Evolutionary conservation across 1,140 invertebrate genomes (phyloP).

Genomic region (Drosophila arawakana): DNA sequence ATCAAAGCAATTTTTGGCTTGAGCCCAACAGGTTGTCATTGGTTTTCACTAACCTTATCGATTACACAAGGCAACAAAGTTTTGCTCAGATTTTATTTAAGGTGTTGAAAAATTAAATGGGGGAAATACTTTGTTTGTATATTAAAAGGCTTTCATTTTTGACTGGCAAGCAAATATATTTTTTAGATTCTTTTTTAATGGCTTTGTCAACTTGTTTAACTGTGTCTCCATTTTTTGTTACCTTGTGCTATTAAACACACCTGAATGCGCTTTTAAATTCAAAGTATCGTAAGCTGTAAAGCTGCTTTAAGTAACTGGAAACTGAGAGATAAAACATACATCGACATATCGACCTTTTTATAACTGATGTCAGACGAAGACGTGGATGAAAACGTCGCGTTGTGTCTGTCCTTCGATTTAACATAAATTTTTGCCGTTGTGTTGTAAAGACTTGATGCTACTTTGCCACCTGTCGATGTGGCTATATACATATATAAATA

Average conservation of each 20-base stretch:
- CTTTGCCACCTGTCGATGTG: conserved; percentile 47
- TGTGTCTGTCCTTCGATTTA: conserved; percentile 69
- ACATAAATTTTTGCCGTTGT: conserved; percentile 68
- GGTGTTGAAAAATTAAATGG: too few species aligned
- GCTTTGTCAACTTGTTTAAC: neutral
- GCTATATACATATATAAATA: neutral
- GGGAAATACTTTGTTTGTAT: too few species aligned
- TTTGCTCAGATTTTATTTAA: too few species aligned
- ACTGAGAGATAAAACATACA: conserved; percentile 58
- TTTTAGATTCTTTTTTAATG: neutral
- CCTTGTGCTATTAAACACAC: conserved; percentile 51
- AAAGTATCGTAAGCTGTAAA: conserved; percentile 35
- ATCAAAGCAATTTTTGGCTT: conserved; percentile 58
- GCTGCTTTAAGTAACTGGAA: conserved; percentile 67
- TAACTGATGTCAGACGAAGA: conserved; percentile 61
- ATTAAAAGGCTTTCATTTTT: too few species aligned
- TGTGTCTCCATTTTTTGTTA: conserved; percentile 22
- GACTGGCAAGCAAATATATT: too few species aligned
- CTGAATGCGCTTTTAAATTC: conserved; percentile 53
- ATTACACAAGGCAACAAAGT: conserved; percentile 39
- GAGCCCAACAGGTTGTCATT: conserved; percentile 71
- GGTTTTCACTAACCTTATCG: conserved; percentile 53
- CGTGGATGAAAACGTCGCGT: conserved; percentile 35
- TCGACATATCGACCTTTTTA: conserved; percentile 47
- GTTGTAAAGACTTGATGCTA: conserved; percentile 34